Evolutionary conservation across 2,888 invertebrate genomes (phyloP).

Genomic region (Physocephala rufipes): DNA sequence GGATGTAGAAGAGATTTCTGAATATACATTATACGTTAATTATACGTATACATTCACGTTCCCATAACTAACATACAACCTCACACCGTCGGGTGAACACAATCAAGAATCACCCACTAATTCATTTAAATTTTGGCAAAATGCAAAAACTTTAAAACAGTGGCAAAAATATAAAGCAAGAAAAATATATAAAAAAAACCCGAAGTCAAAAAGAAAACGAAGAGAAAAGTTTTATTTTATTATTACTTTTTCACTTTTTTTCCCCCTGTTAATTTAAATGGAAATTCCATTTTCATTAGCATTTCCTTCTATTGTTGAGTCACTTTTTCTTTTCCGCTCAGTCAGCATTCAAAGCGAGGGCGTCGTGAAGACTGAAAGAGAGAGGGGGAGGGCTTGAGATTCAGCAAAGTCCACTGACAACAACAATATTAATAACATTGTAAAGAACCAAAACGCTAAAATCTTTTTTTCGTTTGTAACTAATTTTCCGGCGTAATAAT

Average conservation of each 20-base stretch:
- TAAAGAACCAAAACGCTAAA: conserved; percentile 29
- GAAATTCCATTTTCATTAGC: conserved; percentile 43
- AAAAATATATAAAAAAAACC: no score
- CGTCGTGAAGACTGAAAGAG: conserved; percentile 33
- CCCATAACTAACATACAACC: no score
- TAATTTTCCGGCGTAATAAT: conserved; percentile 47
- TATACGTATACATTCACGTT: no score
- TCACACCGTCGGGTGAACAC: no score
- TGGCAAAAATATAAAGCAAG: not conserved
- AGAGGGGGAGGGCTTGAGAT: no score
- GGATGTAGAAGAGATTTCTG: no score
- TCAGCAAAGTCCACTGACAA: no score
- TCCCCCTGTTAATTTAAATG: conserved; percentile 30
- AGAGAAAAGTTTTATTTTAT: not conserved
- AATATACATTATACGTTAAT: no score
- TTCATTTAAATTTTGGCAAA: no score
- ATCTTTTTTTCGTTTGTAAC: conserved; percentile 42
- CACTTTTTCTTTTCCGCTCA: not conserved
- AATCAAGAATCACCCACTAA: no score
- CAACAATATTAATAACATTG: conserved; percentile 30
- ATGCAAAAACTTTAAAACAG: not conserved
- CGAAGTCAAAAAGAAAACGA: no score
- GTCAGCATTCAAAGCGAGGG: not conserved
- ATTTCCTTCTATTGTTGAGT: conserved; percentile 11
- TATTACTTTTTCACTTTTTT: not conserved